phyloP scores from a whole-genome alignment of 2,888 invertebrate species.

The Calephelis perditalis region DNA sequence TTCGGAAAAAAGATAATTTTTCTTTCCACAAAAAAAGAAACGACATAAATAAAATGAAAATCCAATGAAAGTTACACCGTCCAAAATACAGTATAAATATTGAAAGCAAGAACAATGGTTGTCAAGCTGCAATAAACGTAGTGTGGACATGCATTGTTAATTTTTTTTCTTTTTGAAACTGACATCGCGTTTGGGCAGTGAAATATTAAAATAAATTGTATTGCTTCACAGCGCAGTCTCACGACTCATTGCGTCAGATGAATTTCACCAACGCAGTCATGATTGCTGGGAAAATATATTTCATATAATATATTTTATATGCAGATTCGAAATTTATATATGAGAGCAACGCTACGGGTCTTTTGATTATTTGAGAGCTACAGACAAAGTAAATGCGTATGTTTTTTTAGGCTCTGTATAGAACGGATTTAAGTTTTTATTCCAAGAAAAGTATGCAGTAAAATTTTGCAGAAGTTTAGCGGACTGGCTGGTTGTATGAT shows the following conservation, averaged over 20 bases:
- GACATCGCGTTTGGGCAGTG: conserved; percentile 21
- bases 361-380: no score
- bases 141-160: conserved; percentile 23
- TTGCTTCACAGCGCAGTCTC: conserved; percentile 12
- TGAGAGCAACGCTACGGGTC: neutral
- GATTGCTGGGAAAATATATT: conserved; percentile 6
- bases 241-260: conserved; percentile 9
- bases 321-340: neutral
- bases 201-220: conserved; percentile 32
- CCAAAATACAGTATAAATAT: conserved; percentile 17
- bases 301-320: conserved; percentile 6
- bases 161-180: conserved; percentile 26
- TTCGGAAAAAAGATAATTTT: no score
- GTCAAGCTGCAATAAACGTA: conserved; percentile 8
- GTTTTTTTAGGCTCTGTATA: no score
- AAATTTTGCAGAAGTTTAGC: no score
- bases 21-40: neutral
- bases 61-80: conserved; percentile 10
- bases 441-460: no score
- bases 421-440: no score
- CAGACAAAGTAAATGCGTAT: no score
- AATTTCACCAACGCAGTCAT: conserved; percentile 6
- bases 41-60: neutral
- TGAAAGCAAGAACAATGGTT: conserved; percentile 11
- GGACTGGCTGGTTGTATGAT: no score